A percentile compares a stretch with the other conserved stretches of the same genome.
Evolutionary conservation across 2,888 invertebrate genomes (phyloP).

Genomic region (Meghimatium bilineatum): DNA sequence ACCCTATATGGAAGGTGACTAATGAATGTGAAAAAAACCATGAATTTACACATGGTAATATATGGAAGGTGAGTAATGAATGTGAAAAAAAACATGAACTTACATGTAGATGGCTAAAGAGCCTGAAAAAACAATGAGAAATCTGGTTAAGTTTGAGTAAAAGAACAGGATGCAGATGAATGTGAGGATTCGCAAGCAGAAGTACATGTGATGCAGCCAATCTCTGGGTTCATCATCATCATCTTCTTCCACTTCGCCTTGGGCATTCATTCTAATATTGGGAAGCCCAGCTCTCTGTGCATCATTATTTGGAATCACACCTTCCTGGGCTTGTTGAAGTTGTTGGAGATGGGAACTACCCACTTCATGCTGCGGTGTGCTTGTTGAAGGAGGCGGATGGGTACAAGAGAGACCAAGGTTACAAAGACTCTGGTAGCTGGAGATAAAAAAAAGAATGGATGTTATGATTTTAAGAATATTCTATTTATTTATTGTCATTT

Average conservation of each 20-base stretch:
- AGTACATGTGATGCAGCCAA: conserved; percentile 94
- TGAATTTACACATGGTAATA: no score
- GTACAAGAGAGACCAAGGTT: conserved; percentile 1
- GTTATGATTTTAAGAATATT: no score
- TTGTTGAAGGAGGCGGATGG: not conserved
- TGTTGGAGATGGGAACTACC: conserved; percentile 39
- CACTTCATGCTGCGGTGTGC: conserved; percentile 5
- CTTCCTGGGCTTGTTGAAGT: conserved; percentile 45
- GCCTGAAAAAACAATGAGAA: conserved; percentile 86
- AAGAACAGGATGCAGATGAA: conserved; percentile 92
- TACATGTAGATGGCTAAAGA: conserved; percentile 90
- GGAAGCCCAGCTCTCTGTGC: not conserved
- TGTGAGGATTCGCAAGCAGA: conserved; percentile 88
- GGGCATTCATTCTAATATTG: conserved; percentile 73
- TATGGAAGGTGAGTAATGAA: no score
- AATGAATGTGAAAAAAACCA: no score
- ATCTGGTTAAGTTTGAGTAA: conserved; percentile 92
- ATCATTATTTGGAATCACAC: conserved; percentile 47
- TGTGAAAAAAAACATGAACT: no score
- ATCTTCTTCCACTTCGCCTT: conserved; percentile 79
- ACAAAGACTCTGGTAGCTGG: conserved; percentile 41
- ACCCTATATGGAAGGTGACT: no score
- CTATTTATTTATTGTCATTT: no score
- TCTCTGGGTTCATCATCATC: conserved; percentile 84
- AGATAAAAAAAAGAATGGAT: not conserved